Evolutionary conservation across 2,113 vertebrate species (phyloP), one percentile per base, ranked within the genome.

Genomic region (Triplophysa tibetana): DNA sequence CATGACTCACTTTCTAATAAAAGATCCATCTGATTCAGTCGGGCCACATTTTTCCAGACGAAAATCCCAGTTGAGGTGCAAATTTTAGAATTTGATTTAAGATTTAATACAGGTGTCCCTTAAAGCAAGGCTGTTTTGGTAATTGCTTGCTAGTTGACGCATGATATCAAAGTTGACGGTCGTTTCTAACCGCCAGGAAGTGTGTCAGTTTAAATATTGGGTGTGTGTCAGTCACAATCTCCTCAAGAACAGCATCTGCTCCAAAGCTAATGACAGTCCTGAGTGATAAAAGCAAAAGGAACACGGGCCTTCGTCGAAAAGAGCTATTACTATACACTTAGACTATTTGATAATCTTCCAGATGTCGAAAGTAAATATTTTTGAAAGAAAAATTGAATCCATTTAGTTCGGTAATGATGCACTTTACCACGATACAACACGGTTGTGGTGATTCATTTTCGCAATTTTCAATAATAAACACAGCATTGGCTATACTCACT

Each of bases 1-100:
- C 63, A 72, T 84, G 75, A 86, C 74, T 78, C 73, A 83, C 11
- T 21, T 50, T 62, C 80, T 82, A 80, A 80, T 77, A 82, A 74
- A 62, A 48, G 67, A 81, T 41, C 69, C 56, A 70, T 68, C 66
- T 84, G 75, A 61, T 73, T 65, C 60, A 70, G 77, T 33, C 23
- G 58, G 62, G 26, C 33, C 75, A 56, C 29, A 21, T 33, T 13
- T 23, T 8, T 17, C 50, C 33, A 24, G 52, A 56, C 48, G 16
- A n/a, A 62, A 58, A 26, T 33, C 61, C 48, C 43, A 58, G 61
- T 43, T 74, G n/a, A 62, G 9, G 26, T 54, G 69, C 19, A 14
- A 17, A 41, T 24, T 65, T 72, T 14, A 45, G 56, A 24, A 56
- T 43, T 61, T 75, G 72, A 62, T 26, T 4, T n/a, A 16, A 26